These are phyloP conservation scores for Bombus huntii DNA, from an alignment of 1,140 invertebrate genomes.

Conservation along the genomic window DNA sequence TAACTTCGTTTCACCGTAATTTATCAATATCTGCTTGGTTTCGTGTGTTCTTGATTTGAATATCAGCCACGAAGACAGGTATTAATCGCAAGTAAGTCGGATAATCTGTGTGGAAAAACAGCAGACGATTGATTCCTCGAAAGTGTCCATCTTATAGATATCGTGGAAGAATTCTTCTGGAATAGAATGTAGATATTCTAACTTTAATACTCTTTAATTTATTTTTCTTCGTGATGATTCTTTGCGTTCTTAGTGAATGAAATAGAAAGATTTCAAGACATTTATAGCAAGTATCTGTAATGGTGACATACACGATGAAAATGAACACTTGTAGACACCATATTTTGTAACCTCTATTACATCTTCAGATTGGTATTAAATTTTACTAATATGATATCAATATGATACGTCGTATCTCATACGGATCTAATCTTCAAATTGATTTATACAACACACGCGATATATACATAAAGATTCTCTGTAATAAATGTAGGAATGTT, in stretches of 20 bases:
- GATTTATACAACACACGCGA: neutral
- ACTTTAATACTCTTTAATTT: too few species aligned
- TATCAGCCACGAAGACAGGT: neutral
- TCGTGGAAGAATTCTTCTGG: neutral
- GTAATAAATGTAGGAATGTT: too few species aligned
- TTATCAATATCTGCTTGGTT: neutral
- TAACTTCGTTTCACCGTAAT: slow-evolving; percentile 43
- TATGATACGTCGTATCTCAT: neutral
- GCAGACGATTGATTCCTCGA: slow-evolving; percentile 45
- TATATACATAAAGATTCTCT: neutral
- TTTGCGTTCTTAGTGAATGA: neutral
- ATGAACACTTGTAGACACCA: too few species aligned
- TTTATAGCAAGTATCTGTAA: too few species aligned
- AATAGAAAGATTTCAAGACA: too few species aligned
- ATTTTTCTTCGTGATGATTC: neutral
- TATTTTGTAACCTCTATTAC: too few species aligned
- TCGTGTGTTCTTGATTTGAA: neutral
- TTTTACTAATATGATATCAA: neutral
- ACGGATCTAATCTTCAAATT: neutral
- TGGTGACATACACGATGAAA: too few species aligned
- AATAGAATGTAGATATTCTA: neutral
- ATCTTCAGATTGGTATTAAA: neutral
- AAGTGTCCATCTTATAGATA: slow-evolving; percentile 21
- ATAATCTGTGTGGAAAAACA: neutral
- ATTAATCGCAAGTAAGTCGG: slow-evolving; percentile 29